phyloP scores from a whole-genome alignment of 2,113 vertebrate genomes.

The Marcusenius ussheri region DNA sequence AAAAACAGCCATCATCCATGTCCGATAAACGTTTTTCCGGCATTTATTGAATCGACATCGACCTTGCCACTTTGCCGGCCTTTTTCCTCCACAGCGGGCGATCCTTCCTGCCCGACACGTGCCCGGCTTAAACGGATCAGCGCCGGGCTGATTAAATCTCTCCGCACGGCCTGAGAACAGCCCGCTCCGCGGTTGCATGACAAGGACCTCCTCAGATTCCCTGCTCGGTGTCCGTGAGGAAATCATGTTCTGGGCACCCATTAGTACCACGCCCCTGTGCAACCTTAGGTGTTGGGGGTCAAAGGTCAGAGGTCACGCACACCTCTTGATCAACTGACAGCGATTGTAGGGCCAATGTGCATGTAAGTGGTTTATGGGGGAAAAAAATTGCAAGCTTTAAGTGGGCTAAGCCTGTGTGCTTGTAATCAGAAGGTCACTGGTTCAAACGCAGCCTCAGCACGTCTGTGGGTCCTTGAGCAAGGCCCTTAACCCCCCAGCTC shows the following conservation, averaged over 20 bases:
- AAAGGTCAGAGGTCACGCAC: neutral
- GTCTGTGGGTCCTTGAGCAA: too few relatives aligned
- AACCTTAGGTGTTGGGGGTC: neutral
- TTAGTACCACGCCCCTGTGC: neutral
- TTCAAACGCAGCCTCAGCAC: too few relatives aligned
- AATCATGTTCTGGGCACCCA: neutral
- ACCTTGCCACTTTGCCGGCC: neutral
- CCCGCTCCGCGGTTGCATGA: neutral
- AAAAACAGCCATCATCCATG: neutral
- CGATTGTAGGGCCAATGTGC: neutral
- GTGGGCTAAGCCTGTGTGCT: too few relatives aligned
- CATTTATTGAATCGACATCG: conserved; percentile 16
- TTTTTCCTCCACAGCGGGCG: neutral
- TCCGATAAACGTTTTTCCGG: neutral
- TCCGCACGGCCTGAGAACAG: neutral
- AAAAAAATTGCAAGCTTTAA: neutral
- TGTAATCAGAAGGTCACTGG: too few relatives aligned
- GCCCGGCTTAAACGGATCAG: conserved; percentile 7
- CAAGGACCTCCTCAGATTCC: neutral
- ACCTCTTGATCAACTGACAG: neutral
- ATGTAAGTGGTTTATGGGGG: neutral
- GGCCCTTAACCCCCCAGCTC: too few relatives aligned
- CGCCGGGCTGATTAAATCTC: conserved; percentile 12
- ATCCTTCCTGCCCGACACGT: conserved; percentile 10
- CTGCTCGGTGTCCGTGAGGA: neutral